Percentiles rank a stretch among this genome's conserved stretches.
phyloP scores from a whole-genome alignment of 2,113 vertebrate species.

The Aix galericulata region DNA sequence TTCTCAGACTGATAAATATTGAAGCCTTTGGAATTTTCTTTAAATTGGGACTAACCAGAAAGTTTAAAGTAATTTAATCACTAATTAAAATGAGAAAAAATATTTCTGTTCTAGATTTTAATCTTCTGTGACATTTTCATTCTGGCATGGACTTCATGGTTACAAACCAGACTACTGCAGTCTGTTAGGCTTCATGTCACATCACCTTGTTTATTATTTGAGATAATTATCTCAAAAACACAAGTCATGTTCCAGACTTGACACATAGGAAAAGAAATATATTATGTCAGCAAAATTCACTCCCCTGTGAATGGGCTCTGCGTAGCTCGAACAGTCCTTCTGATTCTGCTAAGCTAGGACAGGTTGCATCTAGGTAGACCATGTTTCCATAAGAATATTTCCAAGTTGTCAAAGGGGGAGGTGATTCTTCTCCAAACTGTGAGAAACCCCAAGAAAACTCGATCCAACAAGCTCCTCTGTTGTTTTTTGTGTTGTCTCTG shows the following conservation, averaged over 20 bases:
- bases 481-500: not conserved
- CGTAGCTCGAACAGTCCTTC: not conserved
- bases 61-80: not conserved
- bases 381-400: not conserved
- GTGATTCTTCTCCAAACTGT: not conserved
- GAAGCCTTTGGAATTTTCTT: not conserved
- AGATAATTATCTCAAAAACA: not conserved
- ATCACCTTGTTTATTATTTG: not conserved
- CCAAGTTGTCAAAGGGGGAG: not conserved
- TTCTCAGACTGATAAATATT: not conserved
- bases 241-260: not conserved
- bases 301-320: not conserved
- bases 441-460: not conserved
- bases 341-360: not conserved
- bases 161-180: not conserved
- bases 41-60: not conserved
- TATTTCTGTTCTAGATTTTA: not conserved
- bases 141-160: not conserved
- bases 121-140: not conserved
- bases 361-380: not conserved
- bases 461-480: not conserved
- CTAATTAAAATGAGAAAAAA: not conserved
- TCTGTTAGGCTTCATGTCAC: not conserved
- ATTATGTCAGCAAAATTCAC: not conserved
- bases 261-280: not conserved